Evolutionary conservation across 2,888 invertebrate species (phyloP).

Genomic region (Drosophila heteroneura): DNA sequence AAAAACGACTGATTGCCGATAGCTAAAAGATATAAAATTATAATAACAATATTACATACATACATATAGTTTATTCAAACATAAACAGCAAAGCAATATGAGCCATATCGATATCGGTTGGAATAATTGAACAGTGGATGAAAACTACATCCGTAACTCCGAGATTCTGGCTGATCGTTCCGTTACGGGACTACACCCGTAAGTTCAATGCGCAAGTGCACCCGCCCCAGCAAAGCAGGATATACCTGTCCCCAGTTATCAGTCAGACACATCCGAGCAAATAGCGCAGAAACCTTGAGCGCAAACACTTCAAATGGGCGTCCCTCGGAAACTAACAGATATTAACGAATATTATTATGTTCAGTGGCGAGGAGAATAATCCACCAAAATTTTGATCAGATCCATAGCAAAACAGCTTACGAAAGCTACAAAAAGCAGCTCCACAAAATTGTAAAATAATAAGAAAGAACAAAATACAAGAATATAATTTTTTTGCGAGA

Average conservation of each 20-base stretch:
- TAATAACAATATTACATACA: neutral
- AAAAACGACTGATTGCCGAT: constrained; percentile 53
- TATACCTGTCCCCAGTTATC: neutral
- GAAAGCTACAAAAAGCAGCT: neutral
- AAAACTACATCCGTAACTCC: neutral
- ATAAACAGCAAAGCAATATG: neutral
- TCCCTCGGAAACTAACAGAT: neutral
- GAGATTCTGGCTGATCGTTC: neutral
- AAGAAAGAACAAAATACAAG: neutral
- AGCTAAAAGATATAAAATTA: constrained; percentile 28
- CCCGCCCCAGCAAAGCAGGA: neutral
- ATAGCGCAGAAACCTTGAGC: neutral
- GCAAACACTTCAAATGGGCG: neutral
- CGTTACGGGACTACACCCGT: neutral
- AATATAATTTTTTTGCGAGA: too few relatives aligned
- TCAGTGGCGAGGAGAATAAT: neutral
- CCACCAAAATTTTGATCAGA: neutral
- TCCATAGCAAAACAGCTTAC: neutral
- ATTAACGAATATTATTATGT: neutral
- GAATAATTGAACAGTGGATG: neutral
- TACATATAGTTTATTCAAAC: neutral
- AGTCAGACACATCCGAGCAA: neutral
- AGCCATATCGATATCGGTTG: neutral
- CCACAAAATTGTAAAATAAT: neutral
- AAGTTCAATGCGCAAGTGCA: neutral